Evolutionary conservation across 2,797 vertebrate genomes (phyloP).

Genomic region (Rhinogobio ventralis): DNA sequence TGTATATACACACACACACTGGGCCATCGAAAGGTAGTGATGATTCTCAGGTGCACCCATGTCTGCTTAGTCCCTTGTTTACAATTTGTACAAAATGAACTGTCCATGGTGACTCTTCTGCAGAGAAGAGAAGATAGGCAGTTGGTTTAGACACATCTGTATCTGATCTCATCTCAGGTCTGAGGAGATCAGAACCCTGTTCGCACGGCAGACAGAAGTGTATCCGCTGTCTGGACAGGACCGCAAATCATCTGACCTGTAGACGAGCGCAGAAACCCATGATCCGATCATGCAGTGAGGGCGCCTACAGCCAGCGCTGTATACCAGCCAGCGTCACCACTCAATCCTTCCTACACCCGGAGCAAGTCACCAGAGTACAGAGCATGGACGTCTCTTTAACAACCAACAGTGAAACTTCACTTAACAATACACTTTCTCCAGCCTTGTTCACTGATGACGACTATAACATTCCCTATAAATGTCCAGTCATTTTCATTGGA

Average conservation of each 20-base stretch:
- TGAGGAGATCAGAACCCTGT: conserved; percentile 76
- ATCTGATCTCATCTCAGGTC: conserved; percentile 70
- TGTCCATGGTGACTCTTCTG: not conserved
- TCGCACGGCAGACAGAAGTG: conserved; percentile 81
- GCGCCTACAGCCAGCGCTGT: conserved; percentile 78
- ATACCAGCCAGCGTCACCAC: conserved; percentile 34
- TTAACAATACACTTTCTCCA: conserved; percentile 72
- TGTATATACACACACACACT: not conserved
- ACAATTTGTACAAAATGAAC: not conserved
- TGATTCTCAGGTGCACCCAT: not conserved
- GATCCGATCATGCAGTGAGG: conserved; percentile 91
- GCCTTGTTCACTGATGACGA: conserved; percentile 66
- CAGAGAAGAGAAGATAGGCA: not conserved
- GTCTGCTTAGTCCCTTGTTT: not conserved
- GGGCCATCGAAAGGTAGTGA: not conserved
- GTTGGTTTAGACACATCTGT: not conserved
- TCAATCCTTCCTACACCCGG: conserved; percentile 63
- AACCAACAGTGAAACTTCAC: conserved; percentile 43
- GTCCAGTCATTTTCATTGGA: conserved; percentile 66
- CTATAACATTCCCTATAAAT: conserved; percentile 72
- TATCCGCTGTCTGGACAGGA: conserved; percentile 79
- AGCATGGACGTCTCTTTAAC: conserved; percentile 75
- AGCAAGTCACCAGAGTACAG: conserved; percentile 70
- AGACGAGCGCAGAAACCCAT: conserved; percentile 80
- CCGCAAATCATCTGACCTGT: conserved; percentile 65